A percentile compares a stretch with the other conserved stretches of the same genome.
Conservation (phyloP, 2,797 vertebrate species). For the Urophycis tenuis region DNA sequence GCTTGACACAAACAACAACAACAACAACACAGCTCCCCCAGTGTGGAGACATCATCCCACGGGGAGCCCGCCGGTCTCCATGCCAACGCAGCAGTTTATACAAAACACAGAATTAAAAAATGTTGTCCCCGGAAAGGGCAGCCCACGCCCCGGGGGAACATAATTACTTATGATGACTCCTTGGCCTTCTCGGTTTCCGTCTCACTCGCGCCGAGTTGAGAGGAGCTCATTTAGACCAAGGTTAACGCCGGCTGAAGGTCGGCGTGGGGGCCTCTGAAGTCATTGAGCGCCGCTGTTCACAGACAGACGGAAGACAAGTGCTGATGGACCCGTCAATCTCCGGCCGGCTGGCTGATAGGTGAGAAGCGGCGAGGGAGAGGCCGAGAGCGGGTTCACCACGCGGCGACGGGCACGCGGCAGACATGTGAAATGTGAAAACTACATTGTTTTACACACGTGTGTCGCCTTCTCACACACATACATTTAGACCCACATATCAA, state of each 20-base stretch:
- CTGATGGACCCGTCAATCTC: constrained; percentile 48
- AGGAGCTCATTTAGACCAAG: constrained; percentile 58
- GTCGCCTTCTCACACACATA: no score
- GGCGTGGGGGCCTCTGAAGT: constrained; percentile 46
- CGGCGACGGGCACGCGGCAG: no score
- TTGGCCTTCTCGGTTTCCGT: neutral
- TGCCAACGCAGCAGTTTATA: neutral
- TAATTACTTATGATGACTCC: neutral
- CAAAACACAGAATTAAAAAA: neutral
- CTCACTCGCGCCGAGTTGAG: constrained; percentile 37
- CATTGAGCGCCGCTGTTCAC: constrained; percentile 25
- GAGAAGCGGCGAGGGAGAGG: constrained; percentile 28
- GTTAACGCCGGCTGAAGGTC: constrained; percentile 61
- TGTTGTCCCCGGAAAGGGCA: neutral
- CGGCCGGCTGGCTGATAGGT: constrained; percentile 34
- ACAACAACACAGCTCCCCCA: neutral
- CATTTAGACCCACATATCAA: constrained; percentile 16
- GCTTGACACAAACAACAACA: neutral
- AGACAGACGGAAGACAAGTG: constrained; percentile 35
- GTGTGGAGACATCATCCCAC: neutral
- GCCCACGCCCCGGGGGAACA: neutral
- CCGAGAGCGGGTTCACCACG: no score
- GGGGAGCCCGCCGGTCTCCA: neutral
- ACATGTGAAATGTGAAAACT: constrained; percentile 18
- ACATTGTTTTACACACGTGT: neutral